Evolutionary conservation across 2,888 invertebrate genomes (phyloP).

Genomic region (Alitta virens): DNA sequence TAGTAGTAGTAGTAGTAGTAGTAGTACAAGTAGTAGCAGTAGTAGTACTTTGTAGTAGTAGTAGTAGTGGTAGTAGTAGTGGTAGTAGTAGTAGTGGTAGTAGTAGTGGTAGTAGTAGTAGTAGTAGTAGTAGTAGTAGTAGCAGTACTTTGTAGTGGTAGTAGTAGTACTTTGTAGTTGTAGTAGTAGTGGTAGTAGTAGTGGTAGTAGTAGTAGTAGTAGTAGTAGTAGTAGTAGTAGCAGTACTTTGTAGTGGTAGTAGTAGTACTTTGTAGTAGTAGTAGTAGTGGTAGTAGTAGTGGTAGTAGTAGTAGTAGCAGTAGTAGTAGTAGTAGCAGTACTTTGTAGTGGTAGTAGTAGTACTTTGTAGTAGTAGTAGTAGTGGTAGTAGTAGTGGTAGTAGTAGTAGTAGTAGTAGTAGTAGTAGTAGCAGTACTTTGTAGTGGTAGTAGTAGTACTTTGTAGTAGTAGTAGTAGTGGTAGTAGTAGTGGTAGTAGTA

Average conservation of each 20-base stretch:
- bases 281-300: conserved; percentile 1
- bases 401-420: no score
- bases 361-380: no score
- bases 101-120: conserved; percentile 13
- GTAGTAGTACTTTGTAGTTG: no score
- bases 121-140: conserved; percentile 14
- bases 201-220: no score
- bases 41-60: no score
- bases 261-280: no score
- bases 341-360: conserved; percentile 4
- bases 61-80: conserved; percentile 10
- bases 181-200: conserved; percentile 11
- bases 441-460: no score
- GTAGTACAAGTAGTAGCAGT: neutral
- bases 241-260: no score
- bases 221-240: no score
- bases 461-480: conserved; percentile 4
- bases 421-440: no score
- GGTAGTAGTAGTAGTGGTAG: conserved; percentile 13
- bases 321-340: no score
- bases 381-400: conserved; percentile 11
- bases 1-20: conserved; percentile 10
- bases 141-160: conserved; percentile 3
- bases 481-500: conserved; percentile 12
- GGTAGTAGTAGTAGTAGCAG: conserved; percentile 9